These are phyloP conservation scores for Nymphalis urticae DNA, from an alignment of 2,888 invertebrate genomes.

Conservation along the genomic window DNA sequence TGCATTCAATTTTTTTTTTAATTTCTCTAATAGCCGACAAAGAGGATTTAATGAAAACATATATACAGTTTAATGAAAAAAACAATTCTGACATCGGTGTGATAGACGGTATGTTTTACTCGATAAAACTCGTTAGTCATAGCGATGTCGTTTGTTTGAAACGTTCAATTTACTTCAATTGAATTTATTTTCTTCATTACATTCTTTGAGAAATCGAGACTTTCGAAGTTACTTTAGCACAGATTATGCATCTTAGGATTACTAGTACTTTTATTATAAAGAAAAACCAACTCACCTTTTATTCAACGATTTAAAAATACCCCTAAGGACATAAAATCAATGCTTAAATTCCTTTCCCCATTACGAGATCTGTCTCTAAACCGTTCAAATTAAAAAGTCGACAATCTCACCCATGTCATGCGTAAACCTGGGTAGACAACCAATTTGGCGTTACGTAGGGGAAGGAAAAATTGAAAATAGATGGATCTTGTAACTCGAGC, in stretches of 20 bases:
- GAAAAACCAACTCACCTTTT: too few species aligned
- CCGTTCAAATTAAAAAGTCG: conserved; percentile 56
- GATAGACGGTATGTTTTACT: conserved; percentile 20
- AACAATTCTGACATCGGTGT: conserved; percentile 12
- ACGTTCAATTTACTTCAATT: conserved; percentile 31
- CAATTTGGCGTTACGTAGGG: conserved; percentile 61
- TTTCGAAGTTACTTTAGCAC: conserved; percentile 17
- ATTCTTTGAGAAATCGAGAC: conserved; percentile 29
- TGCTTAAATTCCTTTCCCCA: neutral
- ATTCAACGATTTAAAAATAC: too few species aligned
- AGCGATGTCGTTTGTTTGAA: conserved; percentile 33
- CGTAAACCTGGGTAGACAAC: conserved; percentile 62
- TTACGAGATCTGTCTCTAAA: conserved; percentile 23
- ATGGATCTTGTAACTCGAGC: conserved; percentile 67
- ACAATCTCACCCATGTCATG: conserved; percentile 58
- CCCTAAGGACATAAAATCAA: too few species aligned
- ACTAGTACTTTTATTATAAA: neutral
- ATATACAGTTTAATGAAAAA: too few species aligned
- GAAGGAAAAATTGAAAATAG: conserved; percentile 75
- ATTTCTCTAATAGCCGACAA: too few species aligned
- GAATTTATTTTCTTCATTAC: conserved; percentile 30
- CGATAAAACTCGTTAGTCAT: conserved; percentile 33
- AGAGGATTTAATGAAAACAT: too few species aligned
- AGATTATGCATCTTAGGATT: conserved; percentile 2
- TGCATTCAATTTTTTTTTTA: too few species aligned